Conservation (phyloP, 2,113 vertebrate genomes). For the Sakesphorus luctuosus region DNA sequence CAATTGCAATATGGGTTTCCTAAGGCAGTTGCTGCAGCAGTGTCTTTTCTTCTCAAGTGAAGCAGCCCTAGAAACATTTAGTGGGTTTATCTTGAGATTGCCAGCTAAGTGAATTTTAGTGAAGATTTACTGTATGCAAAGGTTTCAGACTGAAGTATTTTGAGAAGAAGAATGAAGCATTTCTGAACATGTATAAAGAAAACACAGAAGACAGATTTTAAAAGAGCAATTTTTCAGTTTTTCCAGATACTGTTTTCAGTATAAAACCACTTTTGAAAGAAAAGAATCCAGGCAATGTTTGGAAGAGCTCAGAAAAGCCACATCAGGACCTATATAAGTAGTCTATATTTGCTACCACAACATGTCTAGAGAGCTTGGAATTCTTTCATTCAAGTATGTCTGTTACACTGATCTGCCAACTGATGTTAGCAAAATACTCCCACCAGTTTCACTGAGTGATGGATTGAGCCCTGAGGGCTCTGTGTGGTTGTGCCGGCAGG, state of each 20-base stretch:
- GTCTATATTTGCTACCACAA: neutral
- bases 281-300: neutral
- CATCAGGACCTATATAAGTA: neutral
- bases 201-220: neutral
- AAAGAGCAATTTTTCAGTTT: neutral
- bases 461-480: neutral
- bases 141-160: neutral
- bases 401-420: neutral
- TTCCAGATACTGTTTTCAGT: neutral
- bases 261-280: neutral
- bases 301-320: neutral
- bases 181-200: neutral
- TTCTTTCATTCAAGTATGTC: neutral
- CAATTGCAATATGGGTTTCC: neutral
- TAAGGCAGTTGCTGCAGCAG: neutral
- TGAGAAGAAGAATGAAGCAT: neutral
- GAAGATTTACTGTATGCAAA: neutral
- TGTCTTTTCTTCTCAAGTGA: neutral
- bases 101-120: neutral
- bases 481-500: neutral
- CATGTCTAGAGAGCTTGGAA: neutral
- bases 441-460: slow-evolving; percentile 5
- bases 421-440: slow-evolving; percentile 32
- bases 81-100: neutral
- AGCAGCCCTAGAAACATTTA: neutral